A percentile compares a stretch with the other conserved stretches of the same genome.
phyloP scores from a whole-genome alignment of 1,140 invertebrate genomes.

The Caerostris darwini region DNA sequence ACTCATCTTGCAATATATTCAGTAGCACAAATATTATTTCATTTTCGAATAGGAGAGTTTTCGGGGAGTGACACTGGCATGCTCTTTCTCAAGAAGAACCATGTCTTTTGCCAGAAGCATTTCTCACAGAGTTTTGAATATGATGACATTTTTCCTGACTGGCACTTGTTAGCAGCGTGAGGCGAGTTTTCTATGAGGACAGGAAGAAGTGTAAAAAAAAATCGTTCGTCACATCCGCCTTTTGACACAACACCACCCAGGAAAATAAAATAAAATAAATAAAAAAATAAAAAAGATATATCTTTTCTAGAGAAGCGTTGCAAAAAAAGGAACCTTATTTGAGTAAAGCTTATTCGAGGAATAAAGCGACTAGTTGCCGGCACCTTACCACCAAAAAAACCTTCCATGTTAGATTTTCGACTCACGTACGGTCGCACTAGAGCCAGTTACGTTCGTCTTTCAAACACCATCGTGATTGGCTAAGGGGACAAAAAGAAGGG shows the following conservation, averaged over 20 bases:
- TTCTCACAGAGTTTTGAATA: not conserved
- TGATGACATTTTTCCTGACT: not conserved
- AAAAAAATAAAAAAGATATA: not conserved
- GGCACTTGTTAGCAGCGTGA: not conserved
- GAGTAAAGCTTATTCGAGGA: slow-evolving; percentile 24
- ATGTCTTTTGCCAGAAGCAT: not conserved
- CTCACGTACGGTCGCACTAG: slow-evolving; percentile 13
- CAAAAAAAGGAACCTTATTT: slow-evolving; percentile 40
- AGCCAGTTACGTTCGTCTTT: slow-evolving; percentile 36
- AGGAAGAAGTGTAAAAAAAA: not conserved
- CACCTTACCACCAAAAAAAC: not conserved
- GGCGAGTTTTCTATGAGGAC: slow-evolving; percentile 2
- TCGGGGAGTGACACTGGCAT: not conserved
- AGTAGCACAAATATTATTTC: slow-evolving; percentile 30
- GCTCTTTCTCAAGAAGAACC: not conserved
- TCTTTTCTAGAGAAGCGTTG: not conserved
- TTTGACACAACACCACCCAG: not conserved
- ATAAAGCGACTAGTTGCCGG: slow-evolving; percentile 52
- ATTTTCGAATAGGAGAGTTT: not conserved
- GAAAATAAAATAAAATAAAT: not conserved
- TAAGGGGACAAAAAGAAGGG: slow-evolving; percentile 1
- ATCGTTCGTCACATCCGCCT: slow-evolving; percentile 10
- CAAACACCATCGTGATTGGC: slow-evolving; percentile 23
- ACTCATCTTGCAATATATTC: not conserved
- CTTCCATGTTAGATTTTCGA: not conserved